A percentile compares a stretch with the other conserved stretches of the same genome.
These are phyloP conservation scores for Hypothenemus hampei DNA, from an alignment of 1,140 invertebrate genomes.

Conservation along the genomic window DNA sequence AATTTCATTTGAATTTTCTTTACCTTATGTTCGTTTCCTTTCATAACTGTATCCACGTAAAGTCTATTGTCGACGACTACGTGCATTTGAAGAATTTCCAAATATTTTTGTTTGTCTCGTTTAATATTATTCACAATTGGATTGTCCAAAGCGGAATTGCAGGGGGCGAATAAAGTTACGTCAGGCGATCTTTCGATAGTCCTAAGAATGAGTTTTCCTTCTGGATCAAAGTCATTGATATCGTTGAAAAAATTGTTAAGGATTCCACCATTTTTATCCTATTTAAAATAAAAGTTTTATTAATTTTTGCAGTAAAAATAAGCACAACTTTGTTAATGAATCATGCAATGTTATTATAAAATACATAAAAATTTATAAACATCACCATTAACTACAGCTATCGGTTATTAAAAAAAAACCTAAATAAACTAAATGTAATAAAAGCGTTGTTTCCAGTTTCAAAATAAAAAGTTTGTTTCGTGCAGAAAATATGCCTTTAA, in stretches of 20 bases:
- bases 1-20: too few relatives aligned
- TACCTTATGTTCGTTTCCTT: slow-evolving; percentile 66
- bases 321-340: too few relatives aligned
- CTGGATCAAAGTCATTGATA: slow-evolving; percentile 65
- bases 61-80: slow-evolving; percentile 65
- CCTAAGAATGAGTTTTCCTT: slow-evolving; percentile 67
- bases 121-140: slow-evolving; percentile 64
- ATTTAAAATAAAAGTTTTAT: too few relatives aligned
- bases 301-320: too few relatives aligned
- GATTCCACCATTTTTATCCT: slow-evolving; percentile 70
- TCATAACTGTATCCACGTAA: slow-evolving; percentile 68
- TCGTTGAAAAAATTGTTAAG: slow-evolving; percentile 75
- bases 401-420: too few relatives aligned
- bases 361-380: not conserved
- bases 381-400: too few relatives aligned
- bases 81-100: slow-evolving; percentile 76
- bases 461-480: too few relatives aligned
- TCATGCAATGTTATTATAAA: too few relatives aligned
- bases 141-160: slow-evolving; percentile 78
- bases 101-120: slow-evolving; percentile 62
- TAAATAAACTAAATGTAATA: too few relatives aligned
- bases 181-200: slow-evolving; percentile 64
- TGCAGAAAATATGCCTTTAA: too few relatives aligned
- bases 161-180: slow-evolving; percentile 83
- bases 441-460: too few relatives aligned